A percentile compares a stretch with the other conserved stretches of the same genome.
Conservation (phyloP, 2,888 invertebrate genomes). For the Heliconius ismenius region DNA sequence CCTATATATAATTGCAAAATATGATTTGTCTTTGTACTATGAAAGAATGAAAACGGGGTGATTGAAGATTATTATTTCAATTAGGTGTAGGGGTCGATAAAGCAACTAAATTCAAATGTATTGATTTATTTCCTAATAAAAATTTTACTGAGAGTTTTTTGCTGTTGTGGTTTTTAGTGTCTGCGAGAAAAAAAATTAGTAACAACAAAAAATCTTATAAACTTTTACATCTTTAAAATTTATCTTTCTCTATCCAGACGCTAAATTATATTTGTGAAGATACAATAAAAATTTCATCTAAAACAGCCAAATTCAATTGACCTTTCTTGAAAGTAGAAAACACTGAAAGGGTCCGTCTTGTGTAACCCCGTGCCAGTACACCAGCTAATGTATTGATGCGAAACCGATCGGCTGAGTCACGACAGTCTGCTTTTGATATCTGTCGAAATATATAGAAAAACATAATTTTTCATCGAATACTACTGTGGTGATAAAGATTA, state of each 20-base stretch:
- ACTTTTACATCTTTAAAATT: not conserved
- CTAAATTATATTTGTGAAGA: not conserved
- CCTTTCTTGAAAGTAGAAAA: conserved; percentile 17
- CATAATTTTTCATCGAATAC: not conserved
- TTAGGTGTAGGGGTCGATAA: too few relatives aligned
- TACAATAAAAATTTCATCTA: not conserved
- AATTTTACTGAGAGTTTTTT: too few relatives aligned
- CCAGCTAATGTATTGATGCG: conserved; percentile 49
- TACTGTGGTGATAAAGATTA: not conserved
- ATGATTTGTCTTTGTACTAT: too few relatives aligned
- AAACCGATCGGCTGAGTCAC: conserved; percentile 50
- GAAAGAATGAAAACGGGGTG: too few relatives aligned
- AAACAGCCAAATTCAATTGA: conserved; percentile 23
- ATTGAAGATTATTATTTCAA: too few relatives aligned
- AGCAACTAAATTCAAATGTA: too few relatives aligned
- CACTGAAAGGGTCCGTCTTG: conserved; percentile 36
- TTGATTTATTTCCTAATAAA: too few relatives aligned
- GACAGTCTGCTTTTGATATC: conserved; percentile 38
- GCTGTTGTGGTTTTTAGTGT: too few relatives aligned
- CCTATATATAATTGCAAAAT: too few relatives aligned
- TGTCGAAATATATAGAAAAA: not conserved
- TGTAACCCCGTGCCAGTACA: conserved; percentile 57
- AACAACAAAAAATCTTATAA: not conserved
- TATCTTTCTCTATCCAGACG: not conserved
- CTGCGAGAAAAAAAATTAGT: not conserved